Percentiles rank a stretch among this genome's conserved stretches.
Conservation (phyloP, 2,888 invertebrate genomes). For the Drosophila mulleri region DNA sequence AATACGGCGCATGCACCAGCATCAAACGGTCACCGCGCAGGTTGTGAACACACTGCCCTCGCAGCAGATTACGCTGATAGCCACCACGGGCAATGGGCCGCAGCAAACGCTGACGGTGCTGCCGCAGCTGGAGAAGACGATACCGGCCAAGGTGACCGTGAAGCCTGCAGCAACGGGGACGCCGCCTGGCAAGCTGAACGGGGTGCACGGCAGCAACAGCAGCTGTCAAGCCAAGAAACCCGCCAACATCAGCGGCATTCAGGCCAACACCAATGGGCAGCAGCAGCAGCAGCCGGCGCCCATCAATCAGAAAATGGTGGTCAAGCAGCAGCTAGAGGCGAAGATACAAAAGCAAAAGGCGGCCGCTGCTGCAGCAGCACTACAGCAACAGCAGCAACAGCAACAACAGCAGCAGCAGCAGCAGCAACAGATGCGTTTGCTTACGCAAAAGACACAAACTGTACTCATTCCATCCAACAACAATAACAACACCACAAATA, state of each 20-base stretch:
- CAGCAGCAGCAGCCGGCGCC: constrained; percentile 56
- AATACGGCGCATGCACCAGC: constrained; percentile 85
- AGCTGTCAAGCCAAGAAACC: constrained; percentile 38
- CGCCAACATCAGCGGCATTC: constrained; percentile 31
- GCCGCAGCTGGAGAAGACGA: constrained; percentile 72
- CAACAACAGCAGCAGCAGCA: constrained; percentile 63
- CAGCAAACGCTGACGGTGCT: constrained; percentile 76
- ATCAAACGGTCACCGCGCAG: constrained; percentile 74
- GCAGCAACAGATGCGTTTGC: constrained; percentile 74
- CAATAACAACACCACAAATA: constrained; percentile 51
- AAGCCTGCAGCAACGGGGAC: constrained; percentile 47
- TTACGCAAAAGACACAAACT: constrained; percentile 86
- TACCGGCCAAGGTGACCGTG: constrained; percentile 74
- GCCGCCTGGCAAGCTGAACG: constrained; percentile 57
- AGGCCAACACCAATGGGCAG: constrained; percentile 34
- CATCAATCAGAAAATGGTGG: constrained; percentile 86
- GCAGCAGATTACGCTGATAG: constrained; percentile 83
- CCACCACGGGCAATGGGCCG: constrained; percentile 65
- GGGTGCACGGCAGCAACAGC: constrained; percentile 24
- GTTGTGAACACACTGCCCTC: constrained; percentile 77
- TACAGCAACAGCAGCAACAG: constrained; percentile 73
- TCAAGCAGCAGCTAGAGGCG: constrained; percentile 90
- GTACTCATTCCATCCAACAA: constrained; percentile 86
- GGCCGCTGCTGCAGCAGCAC: constrained; percentile 83
- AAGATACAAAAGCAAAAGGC: constrained; percentile 87